These are phyloP conservation scores for Augochlorella aurata DNA, from an alignment of 2,888 invertebrate genomes.

Conservation along the genomic window DNA sequence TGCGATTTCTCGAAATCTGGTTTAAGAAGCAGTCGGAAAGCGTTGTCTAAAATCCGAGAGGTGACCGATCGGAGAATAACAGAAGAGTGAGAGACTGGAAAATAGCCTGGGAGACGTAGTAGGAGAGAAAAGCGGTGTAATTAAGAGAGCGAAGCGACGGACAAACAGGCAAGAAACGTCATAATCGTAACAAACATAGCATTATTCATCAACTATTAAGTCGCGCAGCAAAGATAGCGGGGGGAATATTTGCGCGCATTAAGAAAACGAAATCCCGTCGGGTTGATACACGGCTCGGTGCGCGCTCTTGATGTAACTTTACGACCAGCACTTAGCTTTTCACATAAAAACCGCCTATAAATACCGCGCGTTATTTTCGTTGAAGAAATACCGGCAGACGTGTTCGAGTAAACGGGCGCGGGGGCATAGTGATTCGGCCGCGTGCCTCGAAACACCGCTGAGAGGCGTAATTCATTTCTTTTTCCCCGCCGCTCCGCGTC, in stretches of 20 bases:
- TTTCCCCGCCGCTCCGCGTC: constrained; percentile 37
- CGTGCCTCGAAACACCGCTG: constrained; percentile 36
- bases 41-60: too few relatives aligned
- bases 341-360: constrained; percentile 73
- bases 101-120: neutral
- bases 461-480: constrained; percentile 60
- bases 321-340: constrained; percentile 70
- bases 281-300: constrained; percentile 37
- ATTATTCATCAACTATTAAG: constrained; percentile 10
- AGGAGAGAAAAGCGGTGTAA: neutral
- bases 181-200: neutral
- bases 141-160: neutral
- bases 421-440: constrained; percentile 43
- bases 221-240: neutral
- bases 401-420: constrained; percentile 40
- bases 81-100: neutral
- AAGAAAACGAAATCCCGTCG: constrained; percentile 39
- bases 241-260: constrained; percentile 22
- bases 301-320: constrained; percentile 70
- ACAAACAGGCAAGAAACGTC: neutral
- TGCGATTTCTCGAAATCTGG: too few relatives aligned
- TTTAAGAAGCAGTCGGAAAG: too few relatives aligned
- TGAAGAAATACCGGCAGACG: constrained; percentile 62
- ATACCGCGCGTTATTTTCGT: constrained; percentile 72
- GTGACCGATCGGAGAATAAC: neutral